A percentile compares a stretch with the other conserved stretches of the same genome.
Evolutionary conservation across 1,140 invertebrate species (phyloP).

Genomic region (Drosophila hydei): DNA sequence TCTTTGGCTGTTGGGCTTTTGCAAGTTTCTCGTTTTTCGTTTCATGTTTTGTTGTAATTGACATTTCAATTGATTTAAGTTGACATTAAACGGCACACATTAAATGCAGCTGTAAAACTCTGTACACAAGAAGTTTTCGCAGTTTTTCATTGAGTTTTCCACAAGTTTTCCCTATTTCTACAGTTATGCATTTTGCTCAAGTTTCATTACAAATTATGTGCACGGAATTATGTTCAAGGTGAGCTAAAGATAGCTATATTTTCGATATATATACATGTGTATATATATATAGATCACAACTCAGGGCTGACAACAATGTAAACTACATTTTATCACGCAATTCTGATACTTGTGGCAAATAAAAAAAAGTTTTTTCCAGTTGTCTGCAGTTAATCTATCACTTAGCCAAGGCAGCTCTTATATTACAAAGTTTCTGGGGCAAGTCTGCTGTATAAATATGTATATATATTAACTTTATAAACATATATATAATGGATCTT

Average conservation of each 20-base stretch:
- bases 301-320: background rate
- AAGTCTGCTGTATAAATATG: background rate
- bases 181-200: background rate
- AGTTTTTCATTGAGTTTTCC: background rate
- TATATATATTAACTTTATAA: too few relatives aligned
- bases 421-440: background rate
- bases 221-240: conserved; percentile 7
- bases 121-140: conserved; percentile 11
- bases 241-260: background rate
- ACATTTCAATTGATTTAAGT: conserved; percentile 78
- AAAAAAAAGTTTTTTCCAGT: background rate
- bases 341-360: background rate
- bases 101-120: conserved; percentile 45
- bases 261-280: background rate
- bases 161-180: conserved; percentile 3
- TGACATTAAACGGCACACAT: conserved; percentile 67
- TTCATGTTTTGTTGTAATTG: conserved; percentile 72
- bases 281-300: background rate
- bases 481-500: background rate
- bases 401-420: conserved; percentile 1
- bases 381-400: background rate
- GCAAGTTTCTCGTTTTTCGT: conserved; percentile 35
- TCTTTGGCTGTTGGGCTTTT: conserved; percentile 29
- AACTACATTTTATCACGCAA: conserved; percentile 26
- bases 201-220: too few relatives aligned